A percentile compares a stretch with the other conserved stretches of the same genome.
phyloP scores from a whole-genome alignment of 2,797 vertebrate genomes.

The Trichosurus vulpecula region DNA sequence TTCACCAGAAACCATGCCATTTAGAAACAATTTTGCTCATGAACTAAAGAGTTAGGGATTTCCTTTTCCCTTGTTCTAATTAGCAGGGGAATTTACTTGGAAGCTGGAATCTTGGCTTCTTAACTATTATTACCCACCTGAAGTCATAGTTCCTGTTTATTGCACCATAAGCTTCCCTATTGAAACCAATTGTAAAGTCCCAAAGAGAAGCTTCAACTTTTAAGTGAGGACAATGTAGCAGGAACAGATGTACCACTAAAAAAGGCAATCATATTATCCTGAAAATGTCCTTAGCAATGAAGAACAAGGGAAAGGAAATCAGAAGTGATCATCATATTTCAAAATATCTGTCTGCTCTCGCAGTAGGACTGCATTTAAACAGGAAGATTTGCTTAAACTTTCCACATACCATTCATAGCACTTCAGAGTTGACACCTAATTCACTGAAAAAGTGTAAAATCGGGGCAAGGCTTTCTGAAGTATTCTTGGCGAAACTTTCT shows the following conservation, averaged over 20 bases:
- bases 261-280: constrained; percentile 58
- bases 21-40: constrained; percentile 5
- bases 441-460: constrained; percentile 2
- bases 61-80: constrained; percentile 58
- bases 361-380: constrained; percentile 7
- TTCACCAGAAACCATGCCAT: not conserved
- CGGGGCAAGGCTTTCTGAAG: not conserved
- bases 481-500: constrained; percentile 8
- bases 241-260: constrained; percentile 69
- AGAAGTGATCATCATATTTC: constrained; percentile 52
- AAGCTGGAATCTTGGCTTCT: constrained; percentile 55
- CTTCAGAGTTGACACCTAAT: constrained; percentile 18
- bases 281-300: constrained; percentile 60
- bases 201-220: constrained; percentile 65
- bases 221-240: constrained; percentile 35
- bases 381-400: constrained; percentile 33
- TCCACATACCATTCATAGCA: not conserved
- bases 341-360: constrained; percentile 43
- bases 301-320: constrained; percentile 57
- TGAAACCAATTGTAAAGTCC: constrained; percentile 54
- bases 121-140: constrained; percentile 72
- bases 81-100: constrained; percentile 54
- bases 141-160: constrained; percentile 71
- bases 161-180: constrained; percentile 67
- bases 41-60: not conserved